Percentiles rank a stretch among this genome's conserved stretches.
Evolutionary conservation across 2,888 invertebrate species (phyloP).

Genomic region (Metalampra italica): DNA sequence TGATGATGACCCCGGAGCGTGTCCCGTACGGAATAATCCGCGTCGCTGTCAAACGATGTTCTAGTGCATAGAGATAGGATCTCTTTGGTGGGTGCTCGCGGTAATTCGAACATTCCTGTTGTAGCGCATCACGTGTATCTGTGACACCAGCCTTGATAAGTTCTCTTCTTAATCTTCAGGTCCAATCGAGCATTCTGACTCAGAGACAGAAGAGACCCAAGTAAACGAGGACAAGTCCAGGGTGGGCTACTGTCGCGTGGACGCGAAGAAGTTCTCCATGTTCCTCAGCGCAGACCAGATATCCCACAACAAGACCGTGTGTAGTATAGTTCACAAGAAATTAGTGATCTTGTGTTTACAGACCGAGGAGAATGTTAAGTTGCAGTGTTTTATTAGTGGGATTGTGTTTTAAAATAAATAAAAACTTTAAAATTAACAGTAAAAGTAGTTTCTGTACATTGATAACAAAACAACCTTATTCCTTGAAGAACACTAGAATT

Average conservation of each 20-base stretch:
- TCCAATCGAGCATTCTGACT: constrained; percentile 68
- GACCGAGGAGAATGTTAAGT: constrained; percentile 84
- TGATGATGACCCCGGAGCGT: too few relatives aligned
- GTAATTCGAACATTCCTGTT: too few relatives aligned
- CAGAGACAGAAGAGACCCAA: constrained; percentile 64
- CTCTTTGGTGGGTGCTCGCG: too few relatives aligned
- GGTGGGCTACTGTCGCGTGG: constrained; percentile 80
- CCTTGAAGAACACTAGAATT: too few relatives aligned
- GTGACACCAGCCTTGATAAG: too few relatives aligned
- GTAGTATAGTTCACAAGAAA: constrained; percentile 86
- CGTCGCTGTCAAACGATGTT: too few relatives aligned
- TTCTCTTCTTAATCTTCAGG: constrained; percentile 37
- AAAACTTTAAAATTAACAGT: too few relatives aligned
- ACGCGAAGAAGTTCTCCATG: constrained; percentile 87
- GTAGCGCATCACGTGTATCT: too few relatives aligned
- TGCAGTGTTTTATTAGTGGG: constrained; percentile 90
- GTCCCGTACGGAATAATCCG: too few relatives aligned
- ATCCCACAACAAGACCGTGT: constrained; percentile 84
- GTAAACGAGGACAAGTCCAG: constrained; percentile 54
- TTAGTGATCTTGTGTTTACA: constrained; percentile 86
- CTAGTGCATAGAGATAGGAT: too few relatives aligned
- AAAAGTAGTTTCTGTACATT: too few relatives aligned
- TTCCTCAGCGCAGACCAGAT: constrained; percentile 89
- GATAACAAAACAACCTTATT: too few relatives aligned
- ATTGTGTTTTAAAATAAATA: constrained; percentile 61